These are phyloP conservation scores for Aegithalos caudatus DNA, from an alignment of 2,113 vertebrate species.

Conservation along the genomic window DNA sequence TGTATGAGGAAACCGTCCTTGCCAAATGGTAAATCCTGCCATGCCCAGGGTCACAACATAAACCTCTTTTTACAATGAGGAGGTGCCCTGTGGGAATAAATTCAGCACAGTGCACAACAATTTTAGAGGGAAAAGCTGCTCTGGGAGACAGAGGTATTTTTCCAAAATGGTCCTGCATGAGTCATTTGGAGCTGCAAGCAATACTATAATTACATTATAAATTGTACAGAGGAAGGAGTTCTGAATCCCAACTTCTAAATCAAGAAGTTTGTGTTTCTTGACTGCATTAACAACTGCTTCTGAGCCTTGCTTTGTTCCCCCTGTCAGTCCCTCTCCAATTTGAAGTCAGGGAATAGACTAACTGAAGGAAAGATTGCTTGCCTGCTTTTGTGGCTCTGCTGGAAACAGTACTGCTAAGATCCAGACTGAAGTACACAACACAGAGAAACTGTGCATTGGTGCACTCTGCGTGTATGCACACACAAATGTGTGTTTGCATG, in stretches of 20 bases:
- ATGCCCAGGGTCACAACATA: neutral
- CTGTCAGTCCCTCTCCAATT: neutral
- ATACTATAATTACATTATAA: neutral
- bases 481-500: neutral
- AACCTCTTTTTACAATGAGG: neutral
- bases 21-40: neutral
- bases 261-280: neutral
- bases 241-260: neutral
- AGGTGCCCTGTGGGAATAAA: neutral
- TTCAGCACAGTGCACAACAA: neutral
- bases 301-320: neutral
- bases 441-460: neutral
- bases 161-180: neutral
- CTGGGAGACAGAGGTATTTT: neutral
- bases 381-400: neutral
- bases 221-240: neutral
- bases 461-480: neutral
- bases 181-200: neutral
- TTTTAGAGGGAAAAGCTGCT: neutral
- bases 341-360: neutral
- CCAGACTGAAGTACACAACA: neutral
- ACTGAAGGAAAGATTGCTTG: neutral
- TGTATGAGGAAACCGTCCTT: neutral
- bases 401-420: neutral
- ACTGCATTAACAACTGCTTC: neutral